A percentile compares a stretch with the other conserved stretches of the same genome.
Evolutionary conservation across 1,140 invertebrate genomes (phyloP).

Genomic region (Sycophila sp.): DNA sequence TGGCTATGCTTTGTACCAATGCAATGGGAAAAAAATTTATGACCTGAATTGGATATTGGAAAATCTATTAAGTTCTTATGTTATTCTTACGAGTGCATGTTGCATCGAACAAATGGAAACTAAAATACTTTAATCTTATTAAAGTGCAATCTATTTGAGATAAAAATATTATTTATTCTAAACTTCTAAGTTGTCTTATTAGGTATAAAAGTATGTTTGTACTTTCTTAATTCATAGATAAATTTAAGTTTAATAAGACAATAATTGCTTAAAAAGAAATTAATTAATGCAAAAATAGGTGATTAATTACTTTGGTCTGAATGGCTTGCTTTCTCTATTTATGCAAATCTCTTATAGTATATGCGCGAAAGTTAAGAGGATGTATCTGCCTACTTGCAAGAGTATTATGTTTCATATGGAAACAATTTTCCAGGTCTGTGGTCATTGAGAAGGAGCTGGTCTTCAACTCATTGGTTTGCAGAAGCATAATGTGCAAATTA

Average conservation of each 20-base stretch:
- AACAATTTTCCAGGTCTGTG: background rate
- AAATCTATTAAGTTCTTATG: background rate
- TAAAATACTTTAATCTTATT: background rate
- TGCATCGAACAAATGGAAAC: background rate
- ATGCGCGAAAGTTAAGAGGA: conserved; percentile 28
- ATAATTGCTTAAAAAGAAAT: too few relatives aligned
- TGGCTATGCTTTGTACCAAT: too few relatives aligned
- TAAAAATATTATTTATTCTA: background rate
- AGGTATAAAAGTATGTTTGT: background rate
- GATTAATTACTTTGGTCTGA: conserved; percentile 7
- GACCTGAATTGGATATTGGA: conserved; percentile 1
- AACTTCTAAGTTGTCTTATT: background rate
- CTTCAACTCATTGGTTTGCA: conserved; percentile 11
- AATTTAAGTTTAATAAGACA: too few relatives aligned
- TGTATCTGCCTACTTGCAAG: conserved; percentile 9
- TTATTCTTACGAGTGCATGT: background rate
- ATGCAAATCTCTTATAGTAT: conserved; percentile 30
- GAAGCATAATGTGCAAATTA: conserved; percentile 7
- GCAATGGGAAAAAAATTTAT: background rate
- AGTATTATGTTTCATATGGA: background rate
- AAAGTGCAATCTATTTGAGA: background rate
- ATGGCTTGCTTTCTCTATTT: conserved; percentile 21
- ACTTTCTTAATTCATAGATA: too few relatives aligned
- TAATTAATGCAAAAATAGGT: background rate
- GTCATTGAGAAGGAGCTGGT: background rate